Conservation (phyloP, 2,888 invertebrate genomes). For the Phyllotreta cruciferae region DNA sequence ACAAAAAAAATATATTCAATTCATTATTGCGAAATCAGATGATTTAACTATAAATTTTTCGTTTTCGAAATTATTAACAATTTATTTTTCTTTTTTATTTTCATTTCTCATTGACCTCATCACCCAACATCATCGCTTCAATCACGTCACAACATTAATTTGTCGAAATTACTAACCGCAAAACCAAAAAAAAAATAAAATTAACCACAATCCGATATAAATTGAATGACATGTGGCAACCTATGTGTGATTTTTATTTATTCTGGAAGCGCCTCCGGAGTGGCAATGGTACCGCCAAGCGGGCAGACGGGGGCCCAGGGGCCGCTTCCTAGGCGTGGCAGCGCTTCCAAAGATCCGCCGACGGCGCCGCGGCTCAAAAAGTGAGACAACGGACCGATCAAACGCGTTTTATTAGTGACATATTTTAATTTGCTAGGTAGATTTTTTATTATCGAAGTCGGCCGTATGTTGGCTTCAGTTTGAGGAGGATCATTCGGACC, state of each 20-base stretch:
- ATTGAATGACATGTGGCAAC: conserved; percentile 46
- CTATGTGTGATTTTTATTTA: conserved; percentile 61
- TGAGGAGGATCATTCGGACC: conserved; percentile 2
- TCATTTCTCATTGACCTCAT: conserved; percentile 36
- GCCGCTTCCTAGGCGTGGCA: conserved; percentile 65
- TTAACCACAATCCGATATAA: too few species aligned
- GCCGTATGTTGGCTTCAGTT: conserved; percentile 2
- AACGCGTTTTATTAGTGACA: conserved; percentile 33
- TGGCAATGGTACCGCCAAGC: conserved; percentile 65
- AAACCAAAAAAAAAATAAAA: conserved; percentile 1
- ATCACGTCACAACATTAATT: conserved; percentile 7
- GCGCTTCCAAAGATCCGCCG: conserved; percentile 59
- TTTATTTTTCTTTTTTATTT: conserved; percentile 38
- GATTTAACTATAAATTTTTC: too few species aligned
- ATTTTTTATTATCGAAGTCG: conserved; percentile 28
- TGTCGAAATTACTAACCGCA: too few species aligned
- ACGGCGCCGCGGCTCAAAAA: conserved; percentile 57
- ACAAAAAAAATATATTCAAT: too few species aligned
- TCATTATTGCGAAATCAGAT: too few species aligned
- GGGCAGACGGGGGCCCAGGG: conserved; percentile 62
- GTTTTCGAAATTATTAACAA: conserved; percentile 28
- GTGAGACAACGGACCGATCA: conserved; percentile 42
- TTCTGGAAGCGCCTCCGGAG: conserved; percentile 63
- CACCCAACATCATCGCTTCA: conserved; percentile 29
- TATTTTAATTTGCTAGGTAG: conserved; percentile 32